A percentile compares a stretch with the other conserved stretches of the same genome.
phyloP scores from a whole-genome alignment of 2,888 invertebrate species.

The Agrilus biguttatus region DNA sequence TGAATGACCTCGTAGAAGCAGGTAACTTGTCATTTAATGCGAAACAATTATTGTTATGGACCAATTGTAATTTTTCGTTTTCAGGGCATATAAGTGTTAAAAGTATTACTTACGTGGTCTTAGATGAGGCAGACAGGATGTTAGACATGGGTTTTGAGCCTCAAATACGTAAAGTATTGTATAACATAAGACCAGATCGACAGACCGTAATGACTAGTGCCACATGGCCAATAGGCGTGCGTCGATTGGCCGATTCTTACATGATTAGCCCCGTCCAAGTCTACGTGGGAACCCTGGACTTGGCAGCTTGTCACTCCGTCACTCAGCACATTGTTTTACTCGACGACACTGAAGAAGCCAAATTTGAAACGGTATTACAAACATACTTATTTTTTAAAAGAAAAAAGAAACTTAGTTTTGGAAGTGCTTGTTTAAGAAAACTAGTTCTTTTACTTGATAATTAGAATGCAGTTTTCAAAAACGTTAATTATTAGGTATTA shows the following conservation, averaged over 20 bases:
- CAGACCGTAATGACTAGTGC: conserved; percentile 96
- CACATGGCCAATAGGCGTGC: conserved; percentile 85
- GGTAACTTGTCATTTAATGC: conserved; percentile 27
- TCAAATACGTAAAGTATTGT: conserved; percentile 69
- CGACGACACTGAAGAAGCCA: conserved; percentile 50
- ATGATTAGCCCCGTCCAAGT: conserved; percentile 84
- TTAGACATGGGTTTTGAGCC: conserved; percentile 79
- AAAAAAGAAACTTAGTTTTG: neutral
- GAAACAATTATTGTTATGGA: conserved; percentile 1
- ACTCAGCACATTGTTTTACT: conserved; percentile 65
- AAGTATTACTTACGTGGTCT: conserved; percentile 71
- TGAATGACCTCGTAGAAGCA: conserved; percentile 75
- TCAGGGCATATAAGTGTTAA: conserved; percentile 53
- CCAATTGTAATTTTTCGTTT: conserved; percentile 4
- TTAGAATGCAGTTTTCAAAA: neutral
- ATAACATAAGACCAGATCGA: conserved; percentile 71
- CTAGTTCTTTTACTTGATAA: too few relatives aligned
- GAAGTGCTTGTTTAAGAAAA: neutral
- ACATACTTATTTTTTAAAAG: too few relatives aligned
- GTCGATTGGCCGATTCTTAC: conserved; percentile 71
- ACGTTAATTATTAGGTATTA: conserved; percentile 16
- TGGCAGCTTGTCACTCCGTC: conserved; percentile 82
- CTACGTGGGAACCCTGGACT: conserved; percentile 74
- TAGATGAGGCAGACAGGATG: conserved; percentile 90
- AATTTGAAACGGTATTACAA: conserved; percentile 43